A percentile compares a stretch with the other conserved stretches of the same genome.
Evolutionary conservation across 2,888 invertebrate genomes (phyloP).

Genomic region (Marronus borbonicus): DNA sequence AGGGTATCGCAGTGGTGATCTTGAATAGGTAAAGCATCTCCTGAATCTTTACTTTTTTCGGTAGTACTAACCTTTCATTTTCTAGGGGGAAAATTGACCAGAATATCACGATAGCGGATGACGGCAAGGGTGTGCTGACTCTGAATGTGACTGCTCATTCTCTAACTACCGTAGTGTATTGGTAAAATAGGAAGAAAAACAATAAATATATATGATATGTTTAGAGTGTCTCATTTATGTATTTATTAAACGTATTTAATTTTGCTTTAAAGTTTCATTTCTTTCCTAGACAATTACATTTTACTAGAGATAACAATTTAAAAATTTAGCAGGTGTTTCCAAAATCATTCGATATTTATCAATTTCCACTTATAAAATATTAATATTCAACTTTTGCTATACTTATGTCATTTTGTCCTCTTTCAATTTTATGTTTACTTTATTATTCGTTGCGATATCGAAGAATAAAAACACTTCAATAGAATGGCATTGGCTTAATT

Average conservation of each 20-base stretch:
- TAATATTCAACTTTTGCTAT: no score
- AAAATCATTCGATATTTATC: not conserved
- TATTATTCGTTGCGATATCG: no score
- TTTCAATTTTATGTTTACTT: no score
- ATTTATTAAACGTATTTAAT: not conserved
- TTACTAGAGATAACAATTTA: no score
- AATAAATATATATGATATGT: not conserved
- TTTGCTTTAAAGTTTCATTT: no score
- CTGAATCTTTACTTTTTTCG: not conserved
- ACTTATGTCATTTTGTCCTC: no score
- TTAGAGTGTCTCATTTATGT: not conserved
- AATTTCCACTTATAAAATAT: no score
- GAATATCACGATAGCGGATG: constrained; percentile 28
- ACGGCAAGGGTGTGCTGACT: constrained; percentile 16
- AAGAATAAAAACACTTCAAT: no score
- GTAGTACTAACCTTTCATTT: not conserved
- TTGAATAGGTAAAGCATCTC: constrained; percentile 40
- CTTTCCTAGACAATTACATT: no score
- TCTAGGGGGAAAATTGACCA: constrained; percentile 23
- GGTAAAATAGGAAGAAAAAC: constrained; percentile 34
- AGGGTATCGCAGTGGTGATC: constrained; percentile 72
- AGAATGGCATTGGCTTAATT: no score
- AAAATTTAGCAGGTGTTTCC: no score
- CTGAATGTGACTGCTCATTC: constrained; percentile 31
- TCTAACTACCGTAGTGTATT: constrained; percentile 41